These are phyloP conservation scores for Phrixothrix hirtus DNA, from an alignment of 2,888 invertebrate genomes.

Conservation along the genomic window DNA sequence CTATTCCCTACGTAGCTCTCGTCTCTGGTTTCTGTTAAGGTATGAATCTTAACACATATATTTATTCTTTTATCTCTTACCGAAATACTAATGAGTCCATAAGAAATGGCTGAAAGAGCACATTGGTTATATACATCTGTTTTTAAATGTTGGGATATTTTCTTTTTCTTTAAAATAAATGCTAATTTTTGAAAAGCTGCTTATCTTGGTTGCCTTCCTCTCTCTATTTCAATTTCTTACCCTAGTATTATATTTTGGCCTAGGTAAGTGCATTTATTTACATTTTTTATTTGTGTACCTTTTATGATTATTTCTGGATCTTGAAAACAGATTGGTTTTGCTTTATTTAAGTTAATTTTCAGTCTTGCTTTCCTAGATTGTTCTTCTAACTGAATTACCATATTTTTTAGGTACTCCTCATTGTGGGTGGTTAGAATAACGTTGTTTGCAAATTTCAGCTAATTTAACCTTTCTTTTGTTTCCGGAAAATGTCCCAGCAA, in stretches of 20 bases:
- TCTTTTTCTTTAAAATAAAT: not conserved
- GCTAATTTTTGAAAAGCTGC: not conserved
- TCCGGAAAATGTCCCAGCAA: not conserved
- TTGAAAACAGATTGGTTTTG: not conserved
- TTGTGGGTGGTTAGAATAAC: not conserved
- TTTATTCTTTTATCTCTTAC: not conserved
- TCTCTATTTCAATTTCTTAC: not conserved
- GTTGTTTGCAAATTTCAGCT: conserved; percentile 1
- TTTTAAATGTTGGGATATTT: not conserved
- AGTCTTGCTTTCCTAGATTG: not conserved
- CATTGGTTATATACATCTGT: not conserved
- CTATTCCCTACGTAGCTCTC: too few relatives aligned
- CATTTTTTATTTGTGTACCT: not conserved
- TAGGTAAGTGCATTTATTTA: not conserved
- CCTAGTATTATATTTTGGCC: not conserved
- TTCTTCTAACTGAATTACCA: not conserved
- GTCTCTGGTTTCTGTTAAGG: too few relatives aligned
- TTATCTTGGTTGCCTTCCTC: not conserved
- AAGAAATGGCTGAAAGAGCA: not conserved
- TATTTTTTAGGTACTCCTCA: not conserved
- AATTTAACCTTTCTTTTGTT: not conserved
- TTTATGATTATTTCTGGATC: not conserved
- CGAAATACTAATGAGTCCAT: not conserved
- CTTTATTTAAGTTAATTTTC: not conserved
- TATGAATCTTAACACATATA: too few relatives aligned